These are phyloP conservation scores for Lagorchestes hirsutus DNA, from an alignment of 2,797 vertebrate genomes.

Conservation along the genomic window DNA sequence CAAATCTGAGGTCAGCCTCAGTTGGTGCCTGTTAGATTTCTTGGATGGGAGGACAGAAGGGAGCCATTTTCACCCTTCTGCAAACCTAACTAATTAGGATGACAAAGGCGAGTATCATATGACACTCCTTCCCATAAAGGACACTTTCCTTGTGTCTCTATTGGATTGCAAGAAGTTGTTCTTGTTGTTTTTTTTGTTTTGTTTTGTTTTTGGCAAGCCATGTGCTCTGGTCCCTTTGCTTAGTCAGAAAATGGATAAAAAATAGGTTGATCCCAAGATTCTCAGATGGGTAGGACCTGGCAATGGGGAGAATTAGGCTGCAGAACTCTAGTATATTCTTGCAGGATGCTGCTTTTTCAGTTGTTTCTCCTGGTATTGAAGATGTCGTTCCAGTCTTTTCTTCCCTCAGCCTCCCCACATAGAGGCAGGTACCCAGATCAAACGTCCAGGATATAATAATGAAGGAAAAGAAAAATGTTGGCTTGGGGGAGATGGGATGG, in stretches of 20 bases:
- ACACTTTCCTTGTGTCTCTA: constrained; percentile 8
- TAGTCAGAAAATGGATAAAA: constrained; percentile 36
- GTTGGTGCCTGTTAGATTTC: constrained; percentile 23
- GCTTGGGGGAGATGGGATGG: background rate
- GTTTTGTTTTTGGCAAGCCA: background rate
- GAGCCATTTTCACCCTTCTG: constrained; percentile 38
- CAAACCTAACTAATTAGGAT: constrained; percentile 43
- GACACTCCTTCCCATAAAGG: constrained; percentile 14
- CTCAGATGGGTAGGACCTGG: constrained; percentile 37
- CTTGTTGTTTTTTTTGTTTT: background rate
- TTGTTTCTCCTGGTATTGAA: constrained; percentile 43
- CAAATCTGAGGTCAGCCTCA: background rate
- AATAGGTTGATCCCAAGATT: constrained; percentile 31
- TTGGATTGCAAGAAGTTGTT: constrained; percentile 34
- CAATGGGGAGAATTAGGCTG: constrained; percentile 11
- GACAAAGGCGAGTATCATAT: constrained; percentile 34
- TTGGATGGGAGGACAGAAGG: constrained; percentile 6
- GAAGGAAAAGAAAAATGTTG: constrained; percentile 8
- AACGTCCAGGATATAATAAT: constrained; percentile 34
- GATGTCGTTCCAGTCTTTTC: constrained; percentile 53
- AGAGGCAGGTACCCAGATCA: constrained; percentile 39
- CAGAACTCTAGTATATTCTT: constrained; percentile 20
- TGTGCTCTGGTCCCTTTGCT: constrained; percentile 26
- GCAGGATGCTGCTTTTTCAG: constrained; percentile 17
- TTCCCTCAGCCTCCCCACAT: background rate